Conservation (phyloP, 2,888 invertebrate genomes). For the Hirtodrosophila trivittata region DNA sequence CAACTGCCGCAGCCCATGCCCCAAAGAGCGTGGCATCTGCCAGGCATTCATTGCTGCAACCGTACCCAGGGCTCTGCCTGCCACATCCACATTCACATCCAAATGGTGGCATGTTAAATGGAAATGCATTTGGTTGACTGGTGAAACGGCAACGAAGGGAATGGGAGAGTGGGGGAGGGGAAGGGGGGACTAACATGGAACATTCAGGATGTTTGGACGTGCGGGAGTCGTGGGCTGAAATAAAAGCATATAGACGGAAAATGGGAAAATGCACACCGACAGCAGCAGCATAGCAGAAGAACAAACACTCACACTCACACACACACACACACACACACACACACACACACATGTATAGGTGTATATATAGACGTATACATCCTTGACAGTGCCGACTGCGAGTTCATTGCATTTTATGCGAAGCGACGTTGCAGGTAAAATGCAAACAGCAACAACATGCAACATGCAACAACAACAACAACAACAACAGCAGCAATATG, state of each 20-base stretch:
- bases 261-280: conserved; percentile 69
- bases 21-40: conserved; percentile 20
- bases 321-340: conserved; percentile 23
- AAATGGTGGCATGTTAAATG: conserved; percentile 68
- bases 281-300: conserved; percentile 13
- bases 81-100: conserved; percentile 15
- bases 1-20: conserved; percentile 10
- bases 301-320: conserved; percentile 17
- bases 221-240: conserved; percentile 54
- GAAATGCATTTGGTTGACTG: conserved; percentile 60
- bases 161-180: conserved; percentile 15
- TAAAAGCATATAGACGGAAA: conserved; percentile 76
- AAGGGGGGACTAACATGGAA: conserved; percentile 37
- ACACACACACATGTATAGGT: background rate
- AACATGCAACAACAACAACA: conserved; percentile 31
- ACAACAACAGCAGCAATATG: conserved; percentile 39
- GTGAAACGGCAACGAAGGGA: background rate
- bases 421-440: conserved; percentile 78
- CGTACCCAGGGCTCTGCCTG: background rate
- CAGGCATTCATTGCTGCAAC: conserved; percentile 8
- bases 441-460: conserved; percentile 47
- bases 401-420: conserved; percentile 78
- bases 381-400: conserved; percentile 52
- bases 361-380: conserved; percentile 3
- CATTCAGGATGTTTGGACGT: conserved; percentile 44